A percentile compares a stretch with the other conserved stretches of the same genome.
Evolutionary conservation across 2,113 vertebrate genomes (phyloP).

Genomic region (Stegastes partitus): DNA sequence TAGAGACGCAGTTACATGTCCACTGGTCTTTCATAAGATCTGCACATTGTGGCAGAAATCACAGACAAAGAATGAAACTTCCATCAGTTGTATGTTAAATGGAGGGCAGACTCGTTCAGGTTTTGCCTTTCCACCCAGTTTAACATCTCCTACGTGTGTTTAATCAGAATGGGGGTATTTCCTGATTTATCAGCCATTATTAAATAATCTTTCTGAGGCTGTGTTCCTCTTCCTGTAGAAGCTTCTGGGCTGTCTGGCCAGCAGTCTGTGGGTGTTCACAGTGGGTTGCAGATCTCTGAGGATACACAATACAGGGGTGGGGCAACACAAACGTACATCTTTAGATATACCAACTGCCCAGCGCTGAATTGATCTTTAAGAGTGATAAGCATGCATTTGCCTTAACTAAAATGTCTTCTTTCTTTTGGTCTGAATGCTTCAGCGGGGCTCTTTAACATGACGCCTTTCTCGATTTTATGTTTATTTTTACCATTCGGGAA

Average conservation of each 20-base stretch:
- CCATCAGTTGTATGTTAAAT: slow-evolving; percentile 2
- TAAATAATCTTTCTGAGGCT: slow-evolving; percentile 27
- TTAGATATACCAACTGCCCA: slow-evolving; percentile 12
- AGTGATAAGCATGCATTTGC: not conserved
- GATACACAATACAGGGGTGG: slow-evolving; percentile 73
- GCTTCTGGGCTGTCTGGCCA: slow-evolving; percentile 66
- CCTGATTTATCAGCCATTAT: not conserved
- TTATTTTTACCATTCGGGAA: slow-evolving; percentile 24
- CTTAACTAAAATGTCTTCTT: not conserved
- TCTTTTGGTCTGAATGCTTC: not conserved
- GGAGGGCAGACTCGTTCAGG: not conserved
- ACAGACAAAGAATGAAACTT: slow-evolving; percentile 18
- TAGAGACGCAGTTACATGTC: not conserved
- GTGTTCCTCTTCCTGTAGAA: slow-evolving; percentile 47
- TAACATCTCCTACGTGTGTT: not conserved
- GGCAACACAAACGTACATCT: slow-evolving; percentile 57
- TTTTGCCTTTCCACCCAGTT: not conserved
- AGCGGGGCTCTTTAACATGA: not conserved
- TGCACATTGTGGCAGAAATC: not conserved
- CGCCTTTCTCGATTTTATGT: not conserved
- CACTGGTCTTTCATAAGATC: not conserved
- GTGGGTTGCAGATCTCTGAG: slow-evolving; percentile 67
- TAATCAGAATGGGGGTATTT: not conserved
- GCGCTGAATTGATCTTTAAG: not conserved
- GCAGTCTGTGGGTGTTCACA: slow-evolving; percentile 64